Base-by-base conservation (phyloP, 1,140 invertebrate genomes). In the Sinonovacula constricta region DNA sequence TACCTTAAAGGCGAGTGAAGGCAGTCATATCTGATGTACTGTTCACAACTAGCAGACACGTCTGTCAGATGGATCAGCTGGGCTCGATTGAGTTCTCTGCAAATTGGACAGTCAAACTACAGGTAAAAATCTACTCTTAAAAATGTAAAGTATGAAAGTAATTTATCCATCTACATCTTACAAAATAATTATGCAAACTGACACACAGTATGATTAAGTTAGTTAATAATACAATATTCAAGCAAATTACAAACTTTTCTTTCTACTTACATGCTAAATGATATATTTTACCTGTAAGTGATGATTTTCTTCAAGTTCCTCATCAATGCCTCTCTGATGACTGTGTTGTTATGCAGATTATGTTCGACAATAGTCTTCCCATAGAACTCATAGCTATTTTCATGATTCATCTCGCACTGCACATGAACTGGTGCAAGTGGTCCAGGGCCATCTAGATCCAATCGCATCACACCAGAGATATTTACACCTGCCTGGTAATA, bases 391-490 rank as follows among this genome's bases (percentile, higher is more conserved):
- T 95, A 93, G 15, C 79, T 51, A 10, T 77, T 28, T 24, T 94
- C 95, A 84, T 96, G 95, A 10, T 76, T 84, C 87, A 98, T 98
- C 85, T 97, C 95, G 88, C 97, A 98, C 82, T 95, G 95, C 0
- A 98, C 96, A 84, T 97, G 94, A 2, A 95, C 95, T 0, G 97
- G 96, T 30, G 96, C 95, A 85, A 97, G 96, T 67, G 94, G 94
- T 0, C 97, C 97, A 88, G 97, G 97, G 1, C 97, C 96, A 89
- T 98, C 97, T 69, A 98, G 97, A 85, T 98, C 97, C 76, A 97
- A 92, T 69, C 91, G 96, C 87, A 97, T 98, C 0, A 97, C 95
- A 81, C 97, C 96, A 49, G 96, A 95, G 85, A 96, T 94, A 0
- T 94, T 96, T 84, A 96, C 96, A 7, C 94, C 94, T 4, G 97